Conservation (phyloP, 2,113 vertebrate species). For the Rattus norvegicus region GRCr8 NC_086019.1:175384501-175385000, state of each 20-base stretch:
- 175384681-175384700: too few relatives aligned
- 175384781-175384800: neutral
- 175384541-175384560: neutral
- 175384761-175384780: neutral
- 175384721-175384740: neutral
- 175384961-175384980: neutral
- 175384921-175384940: neutral
- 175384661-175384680: neutral
- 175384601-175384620: neutral
- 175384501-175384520: neutral
- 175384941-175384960: neutral
- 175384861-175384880: neutral
- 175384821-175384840: conserved; percentile 48
- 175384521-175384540: neutral
- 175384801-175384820: neutral
- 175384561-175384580: neutral
- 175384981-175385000: neutral
- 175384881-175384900: neutral
- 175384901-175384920: neutral
- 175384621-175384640: neutral
- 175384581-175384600: neutral
- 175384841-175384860: neutral
- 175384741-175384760: neutral
- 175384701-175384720: neutral
- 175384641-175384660: neutral